Conservation (phyloP, 2,888 invertebrate species). For the Sarcophaga caerulescens region DNA sequence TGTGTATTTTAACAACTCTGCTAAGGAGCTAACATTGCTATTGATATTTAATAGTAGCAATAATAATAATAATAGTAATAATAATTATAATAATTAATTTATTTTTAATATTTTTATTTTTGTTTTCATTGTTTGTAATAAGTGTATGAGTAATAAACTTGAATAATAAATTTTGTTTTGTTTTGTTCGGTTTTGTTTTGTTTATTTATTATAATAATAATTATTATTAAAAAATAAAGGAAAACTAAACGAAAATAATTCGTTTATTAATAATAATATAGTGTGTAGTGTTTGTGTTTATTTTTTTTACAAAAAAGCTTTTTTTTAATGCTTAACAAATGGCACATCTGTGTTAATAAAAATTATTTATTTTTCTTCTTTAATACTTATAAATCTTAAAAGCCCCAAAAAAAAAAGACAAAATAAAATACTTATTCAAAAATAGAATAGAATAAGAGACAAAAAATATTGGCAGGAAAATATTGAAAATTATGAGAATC, state of each 20-base stretch:
- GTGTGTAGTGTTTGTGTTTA: constrained; percentile 63
- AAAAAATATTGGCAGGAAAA: constrained; percentile 33
- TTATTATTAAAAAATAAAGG: constrained; percentile 29
- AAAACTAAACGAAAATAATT: constrained; percentile 49
- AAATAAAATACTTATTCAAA: not conserved
- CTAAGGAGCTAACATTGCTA: constrained; percentile 67
- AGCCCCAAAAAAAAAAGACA: constrained; percentile 38
- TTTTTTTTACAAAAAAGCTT: constrained; percentile 66
- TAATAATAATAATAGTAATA: constrained; percentile 25
- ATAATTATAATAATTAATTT: constrained; percentile 13
- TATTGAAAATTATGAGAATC: constrained; percentile 8
- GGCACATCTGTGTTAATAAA: constrained; percentile 65
- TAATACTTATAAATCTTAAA: constrained; percentile 27
- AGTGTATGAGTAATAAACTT: constrained; percentile 58
- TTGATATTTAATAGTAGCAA: constrained; percentile 55
- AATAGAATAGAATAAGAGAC: not conserved
- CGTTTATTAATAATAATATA: constrained; percentile 65
- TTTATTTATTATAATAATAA: constrained; percentile 28
- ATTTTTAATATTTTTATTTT: not conserved
- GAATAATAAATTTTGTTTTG: constrained; percentile 43
- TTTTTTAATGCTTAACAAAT: constrained; percentile 64
- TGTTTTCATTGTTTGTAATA: constrained; percentile 38
- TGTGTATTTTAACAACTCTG: constrained; percentile 59
- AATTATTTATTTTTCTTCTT: not conserved
- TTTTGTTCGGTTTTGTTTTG: not conserved